phyloP scores from a whole-genome alignment of 2,113 vertebrate genomes.

The Marmota monax region DNA sequence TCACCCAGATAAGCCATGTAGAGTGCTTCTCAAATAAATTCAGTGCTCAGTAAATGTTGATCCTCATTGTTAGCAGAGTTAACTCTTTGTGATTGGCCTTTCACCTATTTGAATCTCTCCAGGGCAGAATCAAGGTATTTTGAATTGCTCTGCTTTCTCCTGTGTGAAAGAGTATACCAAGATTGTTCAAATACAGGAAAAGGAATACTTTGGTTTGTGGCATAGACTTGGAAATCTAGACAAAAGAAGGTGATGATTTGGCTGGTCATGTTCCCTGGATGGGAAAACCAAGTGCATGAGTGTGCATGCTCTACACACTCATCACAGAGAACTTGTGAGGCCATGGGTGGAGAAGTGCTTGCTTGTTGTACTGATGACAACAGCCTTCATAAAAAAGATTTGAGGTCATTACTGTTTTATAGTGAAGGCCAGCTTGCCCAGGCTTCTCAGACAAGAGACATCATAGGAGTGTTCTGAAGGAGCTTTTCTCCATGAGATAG shows the following conservation, averaged over 20 bases:
- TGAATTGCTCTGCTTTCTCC: not conserved
- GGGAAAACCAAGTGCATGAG: not conserved
- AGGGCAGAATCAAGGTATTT: not conserved
- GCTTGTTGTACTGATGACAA: not conserved
- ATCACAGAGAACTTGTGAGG: not conserved
- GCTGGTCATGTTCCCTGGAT: not conserved
- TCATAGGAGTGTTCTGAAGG: not conserved
- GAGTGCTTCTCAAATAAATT: not conserved
- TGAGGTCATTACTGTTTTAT: not conserved
- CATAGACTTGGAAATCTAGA: not conserved
- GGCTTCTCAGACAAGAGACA: not conserved
- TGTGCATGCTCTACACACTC: not conserved
- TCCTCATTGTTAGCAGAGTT: not conserved
- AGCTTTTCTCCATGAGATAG: not conserved
- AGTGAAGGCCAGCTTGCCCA: not conserved
- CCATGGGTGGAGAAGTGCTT: not conserved
- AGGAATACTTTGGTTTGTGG: not conserved
- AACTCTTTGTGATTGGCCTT: not conserved
- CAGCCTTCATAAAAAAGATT: not conserved
- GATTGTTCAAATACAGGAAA: not conserved
- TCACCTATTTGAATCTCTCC: not conserved
- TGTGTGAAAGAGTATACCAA: not conserved
- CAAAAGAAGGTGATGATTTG: not conserved
- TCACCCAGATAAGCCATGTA: not conserved
- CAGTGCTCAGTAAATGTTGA: not conserved